Evolutionary conservation across 2,113 vertebrate species (phyloP).

Genomic region (Toxostoma redivivum): DNA sequence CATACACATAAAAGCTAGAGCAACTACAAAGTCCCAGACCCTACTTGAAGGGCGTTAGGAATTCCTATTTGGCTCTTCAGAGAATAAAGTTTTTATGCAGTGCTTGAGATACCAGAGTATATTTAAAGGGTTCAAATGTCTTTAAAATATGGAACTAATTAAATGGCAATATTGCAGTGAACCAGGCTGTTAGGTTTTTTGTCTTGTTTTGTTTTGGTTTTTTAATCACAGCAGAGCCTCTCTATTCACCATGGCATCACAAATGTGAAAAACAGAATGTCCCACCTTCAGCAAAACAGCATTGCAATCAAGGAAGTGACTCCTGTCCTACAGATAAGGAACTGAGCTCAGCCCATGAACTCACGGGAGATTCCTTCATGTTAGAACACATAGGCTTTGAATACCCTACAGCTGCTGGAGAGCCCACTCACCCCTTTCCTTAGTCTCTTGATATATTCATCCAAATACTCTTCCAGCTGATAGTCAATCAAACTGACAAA

Average conservation of each 20-base stretch:
- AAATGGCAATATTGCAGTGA: neutral
- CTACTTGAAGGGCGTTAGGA: neutral
- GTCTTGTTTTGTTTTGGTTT: neutral
- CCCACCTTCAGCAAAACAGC: neutral
- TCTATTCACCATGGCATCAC: neutral
- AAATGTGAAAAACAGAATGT: neutral
- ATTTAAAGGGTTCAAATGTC: neutral
- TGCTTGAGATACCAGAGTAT: neutral
- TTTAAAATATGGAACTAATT: neutral
- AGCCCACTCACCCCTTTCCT: neutral
- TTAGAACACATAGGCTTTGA: neutral
- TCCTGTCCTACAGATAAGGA: neutral
- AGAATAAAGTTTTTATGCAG: neutral
- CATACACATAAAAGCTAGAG: neutral
- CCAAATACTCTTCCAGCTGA: neutral
- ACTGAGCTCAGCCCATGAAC: accelerated
- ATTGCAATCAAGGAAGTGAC: neutral
- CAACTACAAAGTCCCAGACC: neutral
- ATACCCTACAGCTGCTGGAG: neutral
- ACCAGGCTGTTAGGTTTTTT: neutral
- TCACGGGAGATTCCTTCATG: neutral
- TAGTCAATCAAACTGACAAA: neutral
- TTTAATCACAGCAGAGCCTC: neutral
- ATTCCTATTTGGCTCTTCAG: conserved; percentile 2
- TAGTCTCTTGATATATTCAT: neutral